These are phyloP conservation scores for Falco columbarius DNA, from an alignment of 2,797 vertebrate genomes.

Conservation along the genomic window DNA sequence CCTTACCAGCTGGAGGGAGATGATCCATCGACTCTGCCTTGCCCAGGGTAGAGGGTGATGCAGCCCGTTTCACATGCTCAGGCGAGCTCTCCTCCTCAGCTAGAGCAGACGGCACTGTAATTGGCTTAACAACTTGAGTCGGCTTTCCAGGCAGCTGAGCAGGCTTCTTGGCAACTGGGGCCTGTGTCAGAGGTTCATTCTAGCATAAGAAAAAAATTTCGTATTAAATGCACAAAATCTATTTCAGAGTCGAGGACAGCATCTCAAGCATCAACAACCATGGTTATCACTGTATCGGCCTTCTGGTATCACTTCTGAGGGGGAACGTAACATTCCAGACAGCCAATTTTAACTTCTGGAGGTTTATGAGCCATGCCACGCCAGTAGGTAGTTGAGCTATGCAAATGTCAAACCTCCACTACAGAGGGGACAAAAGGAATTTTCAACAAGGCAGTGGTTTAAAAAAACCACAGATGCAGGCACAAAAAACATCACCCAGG, in stretches of 20 bases:
- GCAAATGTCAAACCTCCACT: neutral
- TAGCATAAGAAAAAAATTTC: constrained; percentile 29
- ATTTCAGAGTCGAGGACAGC: neutral
- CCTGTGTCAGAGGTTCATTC: constrained; percentile 69
- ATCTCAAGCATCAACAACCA: neutral
- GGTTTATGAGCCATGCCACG: neutral
- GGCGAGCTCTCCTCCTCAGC: constrained; percentile 53
- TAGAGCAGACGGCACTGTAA: constrained; percentile 34
- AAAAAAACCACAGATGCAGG: neutral
- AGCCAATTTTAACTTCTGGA: neutral
- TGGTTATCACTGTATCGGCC: neutral
- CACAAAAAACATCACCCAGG: neutral
- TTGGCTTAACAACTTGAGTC: constrained; percentile 67
- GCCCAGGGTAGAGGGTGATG: neutral
- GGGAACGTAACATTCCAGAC: neutral
- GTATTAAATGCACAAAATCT: neutral
- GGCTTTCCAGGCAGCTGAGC: constrained; percentile 62
- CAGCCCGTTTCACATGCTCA: constrained; percentile 26
- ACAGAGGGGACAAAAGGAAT: neutral
- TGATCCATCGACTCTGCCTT: constrained; percentile 23
- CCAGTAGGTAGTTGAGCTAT: neutral
- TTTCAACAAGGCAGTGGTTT: neutral
- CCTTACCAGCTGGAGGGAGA: constrained; percentile 72
- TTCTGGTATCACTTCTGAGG: neutral
- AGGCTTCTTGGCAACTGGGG: constrained; percentile 74